Conservation (phyloP, 2,888 invertebrate species). For the Cartodere bifasciata region DNA sequence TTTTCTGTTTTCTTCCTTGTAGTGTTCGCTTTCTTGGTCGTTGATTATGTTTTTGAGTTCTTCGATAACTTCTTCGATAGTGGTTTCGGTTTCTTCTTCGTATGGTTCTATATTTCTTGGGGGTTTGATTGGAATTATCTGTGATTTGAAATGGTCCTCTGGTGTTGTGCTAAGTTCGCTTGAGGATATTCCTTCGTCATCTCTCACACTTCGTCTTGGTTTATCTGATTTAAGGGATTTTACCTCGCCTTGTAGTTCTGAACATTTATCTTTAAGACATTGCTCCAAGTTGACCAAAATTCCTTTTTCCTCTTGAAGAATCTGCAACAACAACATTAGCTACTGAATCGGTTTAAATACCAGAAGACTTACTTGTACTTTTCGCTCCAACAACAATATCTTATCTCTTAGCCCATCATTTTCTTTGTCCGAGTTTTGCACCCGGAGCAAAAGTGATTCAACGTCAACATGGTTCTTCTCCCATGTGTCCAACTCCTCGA, state of each 20-base stretch:
- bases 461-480: conserved; percentile 69
- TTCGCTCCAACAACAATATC: conserved; percentile 54
- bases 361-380: conserved; percentile 46
- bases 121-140: conserved; percentile 21
- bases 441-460: conserved; percentile 56
- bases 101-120: conserved; percentile 16
- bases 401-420: conserved; percentile 52
- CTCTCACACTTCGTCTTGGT: conserved; percentile 29
- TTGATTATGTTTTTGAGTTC: conserved; percentile 74
- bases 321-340: conserved; percentile 34
- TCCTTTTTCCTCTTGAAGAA: conserved; percentile 65
- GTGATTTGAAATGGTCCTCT: conserved; percentile 29
- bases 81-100: conserved; percentile 66
- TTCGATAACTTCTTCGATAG: conserved; percentile 79
- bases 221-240: conserved; percentile 44
- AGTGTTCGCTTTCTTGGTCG: conserved; percentile 63
- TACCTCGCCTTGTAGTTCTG: conserved; percentile 61
- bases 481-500: conserved; percentile 62
- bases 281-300: conserved; percentile 60
- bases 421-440: conserved; percentile 56
- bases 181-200: conserved; percentile 81
- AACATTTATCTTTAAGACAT: conserved; percentile 62
- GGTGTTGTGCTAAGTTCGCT: conserved; percentile 69
- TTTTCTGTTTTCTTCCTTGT: conserved; percentile 32
- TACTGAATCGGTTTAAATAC: not conserved